phyloP scores from a whole-genome alignment of 37 sponge, comb jelly and placozoan species.

The Tethya wilhelma region DNA sequence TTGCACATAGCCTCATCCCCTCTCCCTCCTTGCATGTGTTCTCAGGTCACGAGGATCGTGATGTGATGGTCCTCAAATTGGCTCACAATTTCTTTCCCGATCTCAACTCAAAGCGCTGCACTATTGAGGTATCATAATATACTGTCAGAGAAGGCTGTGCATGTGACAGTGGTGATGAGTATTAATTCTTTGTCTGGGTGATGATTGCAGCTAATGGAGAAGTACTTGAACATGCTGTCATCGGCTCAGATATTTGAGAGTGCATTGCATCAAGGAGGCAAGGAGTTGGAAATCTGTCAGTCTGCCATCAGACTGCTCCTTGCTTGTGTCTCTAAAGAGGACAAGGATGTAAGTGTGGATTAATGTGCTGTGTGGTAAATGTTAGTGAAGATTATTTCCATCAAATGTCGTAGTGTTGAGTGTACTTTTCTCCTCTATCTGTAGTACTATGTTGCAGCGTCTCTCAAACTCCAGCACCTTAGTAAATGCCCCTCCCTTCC shows the following conservation, averaged over 20 bases:
- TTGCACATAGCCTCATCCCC: slow-evolving; percentile 11
- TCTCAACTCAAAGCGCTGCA: slow-evolving; percentile 48
- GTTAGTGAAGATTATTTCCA: not conserved
- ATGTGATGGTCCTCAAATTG: slow-evolving; percentile 14
- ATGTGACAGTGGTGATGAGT: no score
- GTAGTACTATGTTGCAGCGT: slow-evolving; percentile 45
- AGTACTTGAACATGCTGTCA: slow-evolving; percentile 40
- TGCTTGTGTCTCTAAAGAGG: slow-evolving; percentile 29
- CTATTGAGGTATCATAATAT: slow-evolving; percentile 36
- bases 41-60: slow-evolving; percentile 25
- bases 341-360: slow-evolving; percentile 46
- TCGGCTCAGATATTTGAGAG: slow-evolving; percentile 26
- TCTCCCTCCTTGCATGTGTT: slow-evolving; percentile 31
- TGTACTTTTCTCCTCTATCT: not conserved
- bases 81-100: slow-evolving; percentile 36
- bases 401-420: not conserved
- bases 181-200: not conserved
- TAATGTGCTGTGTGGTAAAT: not conserved
- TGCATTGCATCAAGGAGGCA: not conserved
- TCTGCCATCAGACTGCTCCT: slow-evolving; percentile 57
- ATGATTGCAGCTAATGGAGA: slow-evolving; percentile 53
- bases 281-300: slow-evolving; percentile 7
- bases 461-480: slow-evolving; percentile 35
- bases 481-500: not conserved
- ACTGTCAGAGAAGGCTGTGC: no score